Percentiles rank a stretch among this genome's conserved stretches.
phyloP scores from a whole-genome alignment of 2,888 invertebrate species.

The Temnothorax ravouxi region DNA sequence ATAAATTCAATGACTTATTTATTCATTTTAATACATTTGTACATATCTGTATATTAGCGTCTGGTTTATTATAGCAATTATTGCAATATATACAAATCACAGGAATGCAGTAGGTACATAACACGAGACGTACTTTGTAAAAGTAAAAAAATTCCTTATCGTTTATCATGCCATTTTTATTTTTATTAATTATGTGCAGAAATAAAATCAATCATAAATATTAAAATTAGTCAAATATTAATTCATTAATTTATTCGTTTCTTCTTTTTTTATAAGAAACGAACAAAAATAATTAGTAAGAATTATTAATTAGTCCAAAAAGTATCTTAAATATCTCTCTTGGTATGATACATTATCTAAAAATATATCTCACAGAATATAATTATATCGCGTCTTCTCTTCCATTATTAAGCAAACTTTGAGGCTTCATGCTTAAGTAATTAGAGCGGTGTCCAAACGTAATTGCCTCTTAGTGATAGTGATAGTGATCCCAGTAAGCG shows the following conservation, averaged over 20 bases:
- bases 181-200: neutral
- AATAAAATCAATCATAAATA: neutral
- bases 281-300: neutral
- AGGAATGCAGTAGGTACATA: neutral
- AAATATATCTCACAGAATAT: neutral
- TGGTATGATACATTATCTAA: neutral
- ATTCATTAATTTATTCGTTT: neutral
- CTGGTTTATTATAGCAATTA: neutral
- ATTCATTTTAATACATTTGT: neutral
- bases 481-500: neutral
- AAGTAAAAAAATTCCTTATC: neutral
- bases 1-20: neutral
- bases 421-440: constrained; percentile 11
- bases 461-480: neutral
- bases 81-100: neutral
- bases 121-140: neutral
- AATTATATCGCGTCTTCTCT: neutral
- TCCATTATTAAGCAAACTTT: neutral
- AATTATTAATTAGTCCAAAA: neutral
- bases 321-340: neutral
- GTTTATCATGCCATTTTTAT: neutral
- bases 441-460: neutral
- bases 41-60: neutral
- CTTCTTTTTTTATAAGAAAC: neutral
- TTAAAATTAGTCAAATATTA: neutral